Evolutionary conservation across 2,888 invertebrate genomes (phyloP).

Genomic region (Smittia aterrima): DNA sequence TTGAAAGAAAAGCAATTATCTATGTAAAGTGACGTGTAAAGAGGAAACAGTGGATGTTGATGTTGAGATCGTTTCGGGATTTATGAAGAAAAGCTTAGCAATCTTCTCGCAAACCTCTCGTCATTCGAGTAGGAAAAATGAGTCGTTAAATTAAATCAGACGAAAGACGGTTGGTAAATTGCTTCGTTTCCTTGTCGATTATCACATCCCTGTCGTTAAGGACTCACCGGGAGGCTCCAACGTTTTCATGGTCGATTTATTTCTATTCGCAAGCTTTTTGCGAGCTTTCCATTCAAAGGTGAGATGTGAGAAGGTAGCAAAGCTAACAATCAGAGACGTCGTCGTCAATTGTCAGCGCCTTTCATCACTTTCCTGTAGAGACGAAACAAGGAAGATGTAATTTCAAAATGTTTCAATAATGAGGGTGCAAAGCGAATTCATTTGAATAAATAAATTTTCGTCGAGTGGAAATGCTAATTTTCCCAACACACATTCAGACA

Average conservation of each 20-base stretch:
- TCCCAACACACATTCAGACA: not conserved
- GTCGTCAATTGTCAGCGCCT: no score
- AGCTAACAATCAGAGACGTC: no score
- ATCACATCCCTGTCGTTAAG: not conserved
- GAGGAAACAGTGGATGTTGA: not conserved
- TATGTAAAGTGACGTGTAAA: conserved; percentile 34
- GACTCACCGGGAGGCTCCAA: no score
- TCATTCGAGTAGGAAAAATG: not conserved
- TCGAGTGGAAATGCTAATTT: not conserved
- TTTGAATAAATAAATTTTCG: conserved; percentile 35
- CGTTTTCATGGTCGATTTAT: not conserved
- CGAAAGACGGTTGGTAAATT: not conserved
- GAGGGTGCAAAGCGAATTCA: conserved; percentile 29
- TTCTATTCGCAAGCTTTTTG: not conserved
- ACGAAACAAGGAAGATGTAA: conserved; percentile 22
- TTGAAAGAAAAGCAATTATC: not conserved
- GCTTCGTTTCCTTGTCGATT: conserved; percentile 11
- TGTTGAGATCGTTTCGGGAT: no score
- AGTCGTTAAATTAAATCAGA: conserved; percentile 27
- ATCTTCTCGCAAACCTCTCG: not conserved
- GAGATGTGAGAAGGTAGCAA: no score
- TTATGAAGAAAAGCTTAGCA: not conserved
- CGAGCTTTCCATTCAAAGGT: no score
- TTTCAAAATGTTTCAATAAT: conserved; percentile 40
- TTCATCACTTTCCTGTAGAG: not conserved